Evolutionary conservation across 2,797 vertebrate species (phyloP).

Genomic region (Aselliscus stoliczkanus): DNA sequence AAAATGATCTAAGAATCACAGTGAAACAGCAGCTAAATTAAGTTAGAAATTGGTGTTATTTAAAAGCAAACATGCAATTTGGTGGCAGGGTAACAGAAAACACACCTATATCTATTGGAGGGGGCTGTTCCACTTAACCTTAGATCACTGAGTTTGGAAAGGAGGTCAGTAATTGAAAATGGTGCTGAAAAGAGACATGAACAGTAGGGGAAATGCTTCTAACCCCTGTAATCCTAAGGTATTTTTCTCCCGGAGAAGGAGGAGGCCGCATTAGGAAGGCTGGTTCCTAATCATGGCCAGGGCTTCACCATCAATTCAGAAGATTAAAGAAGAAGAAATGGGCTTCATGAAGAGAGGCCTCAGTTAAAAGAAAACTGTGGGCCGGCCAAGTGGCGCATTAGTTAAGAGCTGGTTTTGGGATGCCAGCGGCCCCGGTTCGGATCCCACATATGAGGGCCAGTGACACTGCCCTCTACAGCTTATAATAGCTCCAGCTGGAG

Average conservation of each 20-base stretch:
- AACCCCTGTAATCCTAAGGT: neutral
- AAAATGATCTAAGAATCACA: neutral
- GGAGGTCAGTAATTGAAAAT: neutral
- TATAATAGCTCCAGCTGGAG: too few species aligned
- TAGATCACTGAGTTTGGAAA: neutral
- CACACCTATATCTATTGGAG: neutral
- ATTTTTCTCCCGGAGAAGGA: neutral
- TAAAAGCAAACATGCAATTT: conserved; percentile 8
- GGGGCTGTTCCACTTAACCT: neutral
- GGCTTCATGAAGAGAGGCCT: conserved; percentile 52
- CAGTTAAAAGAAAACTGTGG: conserved; percentile 58
- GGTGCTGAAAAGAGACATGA: neutral
- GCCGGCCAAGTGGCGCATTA: too few species aligned
- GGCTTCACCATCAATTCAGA: conserved; percentile 31
- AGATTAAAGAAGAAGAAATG: conserved; percentile 64
- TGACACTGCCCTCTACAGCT: too few species aligned
- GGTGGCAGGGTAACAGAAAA: neutral
- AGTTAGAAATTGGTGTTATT: neutral
- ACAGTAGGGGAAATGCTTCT: neutral
- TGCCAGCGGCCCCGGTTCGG: too few species aligned
- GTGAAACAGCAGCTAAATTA: conserved; percentile 1
- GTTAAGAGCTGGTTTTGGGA: too few species aligned
- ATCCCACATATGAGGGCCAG: too few species aligned
- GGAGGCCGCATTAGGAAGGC: neutral
- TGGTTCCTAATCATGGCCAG: conserved; percentile 1